Conservation (phyloP, 2,113 vertebrate species). For the Pelvicachromis taeniatus region DNA sequence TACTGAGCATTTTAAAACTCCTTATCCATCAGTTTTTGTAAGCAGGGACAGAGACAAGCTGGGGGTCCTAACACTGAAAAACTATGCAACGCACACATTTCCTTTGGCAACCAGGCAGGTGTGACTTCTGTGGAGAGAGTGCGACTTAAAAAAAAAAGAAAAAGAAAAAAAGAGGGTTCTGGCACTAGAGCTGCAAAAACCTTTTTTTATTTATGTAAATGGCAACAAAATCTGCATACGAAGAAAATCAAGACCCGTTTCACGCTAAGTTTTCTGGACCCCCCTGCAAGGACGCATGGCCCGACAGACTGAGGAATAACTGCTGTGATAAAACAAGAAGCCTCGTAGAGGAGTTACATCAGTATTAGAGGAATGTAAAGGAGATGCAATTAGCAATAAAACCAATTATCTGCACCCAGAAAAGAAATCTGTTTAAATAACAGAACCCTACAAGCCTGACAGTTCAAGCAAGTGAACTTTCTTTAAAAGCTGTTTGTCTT, state of each 20-base stretch:
- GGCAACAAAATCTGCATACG: background rate
- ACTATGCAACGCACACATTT: slow-evolving; percentile 19
- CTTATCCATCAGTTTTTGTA: slow-evolving; percentile 25
- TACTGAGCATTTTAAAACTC: background rate
- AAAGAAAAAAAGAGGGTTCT: background rate
- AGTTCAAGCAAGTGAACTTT: background rate
- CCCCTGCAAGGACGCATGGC: background rate
- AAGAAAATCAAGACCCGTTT: background rate
- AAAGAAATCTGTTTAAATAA: background rate
- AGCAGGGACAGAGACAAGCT: slow-evolving; percentile 9
- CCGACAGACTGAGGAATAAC: background rate
- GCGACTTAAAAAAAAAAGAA: slow-evolving; percentile 24
- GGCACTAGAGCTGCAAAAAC: background rate
- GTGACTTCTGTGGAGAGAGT: slow-evolving; percentile 55
- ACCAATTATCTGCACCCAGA: background rate
- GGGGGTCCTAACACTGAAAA: slow-evolving; percentile 25
- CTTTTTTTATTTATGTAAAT: slow-evolving; percentile 1
- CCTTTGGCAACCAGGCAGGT: slow-evolving; percentile 38
- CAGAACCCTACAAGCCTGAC: background rate
- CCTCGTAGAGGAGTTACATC: background rate
- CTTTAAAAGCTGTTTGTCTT: background rate
- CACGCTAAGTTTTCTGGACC: background rate
- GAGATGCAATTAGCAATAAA: background rate
- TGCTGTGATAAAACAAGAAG: background rate
- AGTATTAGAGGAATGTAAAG: background rate